phyloP scores from a whole-genome alignment of 2,888 invertebrate species.

The Cephus pygmeus region DNA sequence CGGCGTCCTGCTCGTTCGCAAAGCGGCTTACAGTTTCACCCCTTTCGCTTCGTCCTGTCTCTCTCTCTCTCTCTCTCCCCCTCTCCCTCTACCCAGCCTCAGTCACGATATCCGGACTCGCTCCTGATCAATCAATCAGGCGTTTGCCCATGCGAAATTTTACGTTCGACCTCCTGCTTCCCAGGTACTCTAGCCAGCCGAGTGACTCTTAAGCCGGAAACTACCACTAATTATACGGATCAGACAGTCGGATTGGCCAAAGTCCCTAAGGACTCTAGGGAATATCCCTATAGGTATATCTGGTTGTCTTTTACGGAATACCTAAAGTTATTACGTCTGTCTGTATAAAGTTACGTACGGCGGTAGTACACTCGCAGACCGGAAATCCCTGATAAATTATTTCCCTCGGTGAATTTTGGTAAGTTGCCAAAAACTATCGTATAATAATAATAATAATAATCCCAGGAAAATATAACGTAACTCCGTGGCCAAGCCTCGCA shows the following conservation, averaged over 20 bases:
- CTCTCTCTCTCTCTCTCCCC: conserved; percentile 1
- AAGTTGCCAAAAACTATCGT: background rate
- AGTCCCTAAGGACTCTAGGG: background rate
- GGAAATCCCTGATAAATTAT: background rate
- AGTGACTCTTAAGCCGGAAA: conserved; percentile 1
- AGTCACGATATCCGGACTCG: background rate
- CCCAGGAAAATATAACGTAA: background rate
- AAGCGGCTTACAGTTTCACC: conserved; percentile 62
- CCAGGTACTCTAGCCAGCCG: conserved; percentile 4
- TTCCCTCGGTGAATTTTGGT: background rate
- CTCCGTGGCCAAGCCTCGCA: background rate
- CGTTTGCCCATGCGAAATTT: background rate
- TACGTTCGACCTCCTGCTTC: conserved; percentile 1
- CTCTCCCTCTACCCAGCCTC: background rate
- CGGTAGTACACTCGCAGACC: background rate
- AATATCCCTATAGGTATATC: background rate
- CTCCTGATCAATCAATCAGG: conserved; percentile 33
- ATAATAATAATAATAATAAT: background rate
- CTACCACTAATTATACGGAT: background rate
- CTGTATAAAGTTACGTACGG: background rate
- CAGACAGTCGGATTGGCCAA: background rate
- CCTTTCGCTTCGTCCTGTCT: conserved; percentile 31
- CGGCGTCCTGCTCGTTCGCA: conserved; percentile 55
- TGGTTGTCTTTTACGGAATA: background rate
- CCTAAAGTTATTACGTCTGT: background rate